These are phyloP conservation scores for Synanthedon tipuliformis DNA, from an alignment of 2,888 invertebrate species.

Conservation along the genomic window DNA sequence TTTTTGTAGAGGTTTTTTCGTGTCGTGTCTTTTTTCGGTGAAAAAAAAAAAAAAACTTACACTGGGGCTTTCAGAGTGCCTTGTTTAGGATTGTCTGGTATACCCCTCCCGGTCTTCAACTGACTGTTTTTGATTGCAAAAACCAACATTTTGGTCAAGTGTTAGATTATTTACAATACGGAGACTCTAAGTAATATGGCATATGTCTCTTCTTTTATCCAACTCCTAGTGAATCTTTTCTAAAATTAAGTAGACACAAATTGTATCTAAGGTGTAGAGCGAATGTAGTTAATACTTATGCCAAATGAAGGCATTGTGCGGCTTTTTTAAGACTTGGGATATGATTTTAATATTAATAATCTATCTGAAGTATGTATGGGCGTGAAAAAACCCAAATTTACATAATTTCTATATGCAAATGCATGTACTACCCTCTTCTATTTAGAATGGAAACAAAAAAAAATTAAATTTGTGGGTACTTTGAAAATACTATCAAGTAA, in stretches of 20 bases:
- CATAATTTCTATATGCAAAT: too few relatives aligned
- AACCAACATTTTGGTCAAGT: not conserved
- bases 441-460: too few relatives aligned
- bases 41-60: not conserved
- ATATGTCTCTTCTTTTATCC: too few relatives aligned
- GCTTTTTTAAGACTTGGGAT: slow-evolving; percentile 13
- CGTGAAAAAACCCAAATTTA: too few relatives aligned
- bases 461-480: too few relatives aligned
- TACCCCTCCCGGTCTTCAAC: not conserved
- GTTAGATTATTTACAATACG: not conserved
- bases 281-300: slow-evolving; percentile 36
- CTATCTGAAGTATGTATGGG: too few relatives aligned
- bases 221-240: slow-evolving; percentile 12
- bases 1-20: slow-evolving; percentile 52
- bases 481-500: too few relatives aligned
- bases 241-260: slow-evolving; percentile 55
- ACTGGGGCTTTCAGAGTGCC: not conserved
- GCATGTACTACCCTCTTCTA: too few relatives aligned
- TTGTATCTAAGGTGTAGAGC: slow-evolving; percentile 38
- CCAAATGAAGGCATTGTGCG: slow-evolving; percentile 24
- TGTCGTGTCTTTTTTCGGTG: slow-evolving; percentile 26
- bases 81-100: not conserved
- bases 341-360: too few relatives aligned
- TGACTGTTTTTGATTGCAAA: not conserved
- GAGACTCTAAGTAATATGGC: too few relatives aligned